phyloP scores from a whole-genome alignment of 1,140 invertebrate genomes.

The Drosophila aff. region DNA sequence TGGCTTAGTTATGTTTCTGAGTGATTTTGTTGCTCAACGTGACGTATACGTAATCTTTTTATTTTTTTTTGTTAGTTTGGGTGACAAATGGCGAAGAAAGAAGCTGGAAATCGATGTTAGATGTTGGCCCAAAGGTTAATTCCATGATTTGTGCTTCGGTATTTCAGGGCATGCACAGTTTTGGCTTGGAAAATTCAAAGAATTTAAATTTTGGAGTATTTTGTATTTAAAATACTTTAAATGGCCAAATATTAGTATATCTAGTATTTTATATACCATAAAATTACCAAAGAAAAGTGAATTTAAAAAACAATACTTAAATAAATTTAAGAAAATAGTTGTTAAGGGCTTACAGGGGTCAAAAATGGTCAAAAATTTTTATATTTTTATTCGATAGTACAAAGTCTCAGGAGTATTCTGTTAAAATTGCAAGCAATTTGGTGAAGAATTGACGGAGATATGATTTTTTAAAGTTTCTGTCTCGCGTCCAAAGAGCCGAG shows the following conservation, averaged over 20 bases:
- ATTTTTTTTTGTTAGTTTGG: slow-evolving; percentile 24
- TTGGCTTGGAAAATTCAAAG: background rate
- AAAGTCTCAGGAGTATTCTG: too few species aligned
- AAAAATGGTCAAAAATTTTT: too few species aligned
- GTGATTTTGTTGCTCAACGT: slow-evolving; percentile 39
- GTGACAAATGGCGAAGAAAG: slow-evolving; percentile 39
- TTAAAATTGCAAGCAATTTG: too few species aligned
- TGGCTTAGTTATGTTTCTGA: slow-evolving; percentile 9
- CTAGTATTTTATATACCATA: background rate
- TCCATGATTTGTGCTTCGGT: slow-evolving; percentile 6
- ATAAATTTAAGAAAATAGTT: background rate
- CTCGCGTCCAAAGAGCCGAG: too few species aligned
- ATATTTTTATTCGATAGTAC: too few species aligned
- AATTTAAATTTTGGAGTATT: background rate
- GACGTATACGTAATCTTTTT: slow-evolving; percentile 43
- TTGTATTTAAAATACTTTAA: background rate
- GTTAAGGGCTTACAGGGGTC: too few species aligned
- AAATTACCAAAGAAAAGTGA: background rate
- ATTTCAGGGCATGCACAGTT: slow-evolving; percentile 19
- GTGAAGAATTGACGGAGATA: too few species aligned
- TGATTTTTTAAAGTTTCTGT: too few species aligned
- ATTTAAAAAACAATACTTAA: background rate
- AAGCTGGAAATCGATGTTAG: slow-evolving; percentile 35
- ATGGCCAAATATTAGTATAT: background rate
- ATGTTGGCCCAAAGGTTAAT: slow-evolving; percentile 27